Evolutionary conservation across 2,888 invertebrate species (phyloP), one percentile per base, ranked within the genome.

Genomic region (Mycogona germanica): DNA sequence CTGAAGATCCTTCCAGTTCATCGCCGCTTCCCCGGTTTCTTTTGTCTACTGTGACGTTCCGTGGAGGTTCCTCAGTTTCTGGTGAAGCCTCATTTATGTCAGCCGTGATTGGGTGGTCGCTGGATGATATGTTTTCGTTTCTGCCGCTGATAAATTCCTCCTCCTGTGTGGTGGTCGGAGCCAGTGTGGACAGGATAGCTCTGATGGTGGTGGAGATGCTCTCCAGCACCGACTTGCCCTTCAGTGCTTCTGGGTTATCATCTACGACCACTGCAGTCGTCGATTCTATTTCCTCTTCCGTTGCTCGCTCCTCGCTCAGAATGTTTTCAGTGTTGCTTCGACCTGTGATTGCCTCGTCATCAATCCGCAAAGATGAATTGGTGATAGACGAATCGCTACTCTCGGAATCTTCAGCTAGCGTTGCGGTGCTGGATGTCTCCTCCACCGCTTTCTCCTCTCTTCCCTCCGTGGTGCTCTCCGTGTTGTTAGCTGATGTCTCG

Each of bases 121-220:
- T 42, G 9, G 42, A 5, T 28, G 44, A 23, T 44, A 19, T 17
- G 29, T 23, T 25, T 44, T 44, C 44, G n/a, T n/a, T n/a, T n/a
- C n/a, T n/a, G n/a, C n/a, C n/a, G n/a, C n/a, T n/a, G n/a, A n/a
- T n/a, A n/a, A n/a, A n/a, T 3, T 44, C 25, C 26, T 5, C 25
- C 12, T 26, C n/a, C 29, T 4, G 26, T 3, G 26, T 29, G 25
- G 44, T 44, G 25, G 26, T 44, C 6, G 44, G 44, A 7, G 44
- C 44, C 26, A 44, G 44, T 26, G 44, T 44, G 23, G 44, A 44
- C 6, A 44, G 17, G 5, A 44, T n/a, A 29, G n/a, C 29, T 25
- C 29, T 44, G 25, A 44, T 28, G 25, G 44, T 44, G 2, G 26
- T 44, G 44, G 44, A 44, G 29, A 44, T 44, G 44, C 26, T 17